phyloP scores from a whole-genome alignment of 1,140 invertebrate genomes.

The Berghia stephanieae region DNA sequence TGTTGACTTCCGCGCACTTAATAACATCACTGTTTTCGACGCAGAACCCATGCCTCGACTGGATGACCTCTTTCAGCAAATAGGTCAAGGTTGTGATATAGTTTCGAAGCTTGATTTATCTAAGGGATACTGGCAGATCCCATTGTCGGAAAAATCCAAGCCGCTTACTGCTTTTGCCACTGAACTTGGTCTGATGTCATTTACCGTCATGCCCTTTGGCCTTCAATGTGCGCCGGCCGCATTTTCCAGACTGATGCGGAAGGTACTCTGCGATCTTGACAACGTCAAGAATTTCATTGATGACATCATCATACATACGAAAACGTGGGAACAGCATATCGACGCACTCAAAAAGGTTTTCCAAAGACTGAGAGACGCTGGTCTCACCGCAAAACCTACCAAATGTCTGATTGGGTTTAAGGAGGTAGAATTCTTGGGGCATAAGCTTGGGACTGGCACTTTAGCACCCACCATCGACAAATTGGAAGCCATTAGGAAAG shows the following conservation, averaged over 20 bases:
- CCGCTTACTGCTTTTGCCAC: slow-evolving; percentile 34
- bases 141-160: not conserved
- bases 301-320: no score
- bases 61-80: no score
- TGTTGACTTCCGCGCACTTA: no score
- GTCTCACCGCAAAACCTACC: not conserved
- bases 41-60: no score
- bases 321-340: not conserved
- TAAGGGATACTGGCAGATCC: slow-evolving; percentile 42
- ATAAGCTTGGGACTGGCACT: not conserved
- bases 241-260: slow-evolving; percentile 36
- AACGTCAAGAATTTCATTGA: slow-evolving; percentile 5
- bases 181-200: slow-evolving; percentile 29
- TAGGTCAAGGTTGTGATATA: no score
- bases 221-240: slow-evolving; percentile 37
- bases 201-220: slow-evolving; percentile 41
- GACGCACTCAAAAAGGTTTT: not conserved
- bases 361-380: not conserved
- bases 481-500: no score
- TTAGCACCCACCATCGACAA: not conserved
- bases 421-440: not conserved
- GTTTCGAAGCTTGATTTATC: slow-evolving; percentile 29
- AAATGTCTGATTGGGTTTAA: no score
- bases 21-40: no score
- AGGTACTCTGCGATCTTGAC: slow-evolving; percentile 11